These are phyloP conservation scores for Hemibagrus guttatus DNA, from an alignment of 2,797 vertebrate species.

Conservation along the genomic window DNA sequence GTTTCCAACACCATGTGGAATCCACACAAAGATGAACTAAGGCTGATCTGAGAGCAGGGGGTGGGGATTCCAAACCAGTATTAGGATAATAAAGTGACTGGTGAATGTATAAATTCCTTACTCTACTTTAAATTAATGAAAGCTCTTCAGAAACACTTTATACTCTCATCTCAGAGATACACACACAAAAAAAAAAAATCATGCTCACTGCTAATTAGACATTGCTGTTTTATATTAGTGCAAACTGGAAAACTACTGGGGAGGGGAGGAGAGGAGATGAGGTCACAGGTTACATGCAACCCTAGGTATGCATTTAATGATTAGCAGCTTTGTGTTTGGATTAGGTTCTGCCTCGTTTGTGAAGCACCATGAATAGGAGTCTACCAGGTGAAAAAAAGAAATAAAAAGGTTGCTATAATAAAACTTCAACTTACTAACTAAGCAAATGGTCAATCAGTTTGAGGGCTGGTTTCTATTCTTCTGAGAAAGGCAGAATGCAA, in stretches of 20 bases:
- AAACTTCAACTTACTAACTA: neutral
- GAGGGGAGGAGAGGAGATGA: neutral
- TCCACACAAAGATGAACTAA: neutral
- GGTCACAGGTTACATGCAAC: constrained; percentile 12
- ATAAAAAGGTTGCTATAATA: neutral
- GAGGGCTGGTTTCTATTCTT: neutral
- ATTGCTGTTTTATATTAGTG: neutral
- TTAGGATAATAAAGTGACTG: neutral
- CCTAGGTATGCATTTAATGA: constrained; percentile 30
- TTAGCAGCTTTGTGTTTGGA: constrained; percentile 11
- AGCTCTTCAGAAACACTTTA: neutral
- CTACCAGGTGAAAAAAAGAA: neutral
- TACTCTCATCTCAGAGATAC: neutral
- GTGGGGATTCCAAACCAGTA: neutral
- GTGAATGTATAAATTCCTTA: neutral
- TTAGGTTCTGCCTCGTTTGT: neutral
- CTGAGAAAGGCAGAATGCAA: neutral
- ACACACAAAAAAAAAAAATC: neutral
- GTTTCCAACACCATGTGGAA: neutral
- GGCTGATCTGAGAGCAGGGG: neutral
- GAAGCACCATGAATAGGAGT: neutral
- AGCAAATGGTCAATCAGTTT: neutral
- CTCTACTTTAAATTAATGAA: neutral
- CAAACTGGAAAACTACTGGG: neutral
- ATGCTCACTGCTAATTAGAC: neutral